Conservation (phyloP, 2,797 vertebrate species). For the Parotocinclus haroldoi region DNA sequence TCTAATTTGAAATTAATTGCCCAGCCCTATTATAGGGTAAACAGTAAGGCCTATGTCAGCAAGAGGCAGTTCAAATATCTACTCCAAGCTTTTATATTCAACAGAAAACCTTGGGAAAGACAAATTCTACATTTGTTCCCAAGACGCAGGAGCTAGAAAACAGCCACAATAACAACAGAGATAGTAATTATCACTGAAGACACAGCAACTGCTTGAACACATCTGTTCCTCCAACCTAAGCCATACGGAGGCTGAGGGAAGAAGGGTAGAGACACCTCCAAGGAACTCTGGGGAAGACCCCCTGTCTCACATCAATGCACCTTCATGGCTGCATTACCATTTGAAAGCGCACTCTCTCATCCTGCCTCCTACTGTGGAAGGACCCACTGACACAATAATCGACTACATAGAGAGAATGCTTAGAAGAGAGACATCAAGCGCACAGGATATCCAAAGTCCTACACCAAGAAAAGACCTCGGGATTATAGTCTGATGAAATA, state of each 20-base stretch:
- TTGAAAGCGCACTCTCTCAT: constrained; percentile 54
- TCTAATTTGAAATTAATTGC: too few species aligned
- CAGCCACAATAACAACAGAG: constrained; percentile 52
- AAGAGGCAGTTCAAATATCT: background rate
- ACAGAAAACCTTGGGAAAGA: too few species aligned
- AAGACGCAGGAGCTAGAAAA: constrained; percentile 30
- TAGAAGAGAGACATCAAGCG: constrained; percentile 20
- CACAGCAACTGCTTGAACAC: constrained; percentile 46
- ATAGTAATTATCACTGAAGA: constrained; percentile 67
- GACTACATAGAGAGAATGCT: constrained; percentile 20
- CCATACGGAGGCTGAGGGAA: constrained; percentile 49
- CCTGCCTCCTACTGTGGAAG: constrained; percentile 26
- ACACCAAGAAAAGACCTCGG: too few species aligned
- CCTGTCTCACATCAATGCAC: constrained; percentile 55
- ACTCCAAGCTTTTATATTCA: too few species aligned
- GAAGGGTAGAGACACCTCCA: constrained; percentile 46
- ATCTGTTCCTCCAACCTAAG: constrained; percentile 38
- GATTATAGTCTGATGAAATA: too few species aligned
- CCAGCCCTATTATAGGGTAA: too few species aligned
- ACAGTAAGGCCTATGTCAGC: background rate
- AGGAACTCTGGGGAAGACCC: constrained; percentile 44
- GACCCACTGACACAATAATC: constrained; percentile 28
- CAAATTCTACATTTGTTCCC: constrained; percentile 36
- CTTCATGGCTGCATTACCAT: constrained; percentile 58
- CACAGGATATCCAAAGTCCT: too few species aligned